Evolutionary conservation across 2,113 vertebrate genomes (phyloP).

Genomic region (Megaceryle torquata): DNA sequence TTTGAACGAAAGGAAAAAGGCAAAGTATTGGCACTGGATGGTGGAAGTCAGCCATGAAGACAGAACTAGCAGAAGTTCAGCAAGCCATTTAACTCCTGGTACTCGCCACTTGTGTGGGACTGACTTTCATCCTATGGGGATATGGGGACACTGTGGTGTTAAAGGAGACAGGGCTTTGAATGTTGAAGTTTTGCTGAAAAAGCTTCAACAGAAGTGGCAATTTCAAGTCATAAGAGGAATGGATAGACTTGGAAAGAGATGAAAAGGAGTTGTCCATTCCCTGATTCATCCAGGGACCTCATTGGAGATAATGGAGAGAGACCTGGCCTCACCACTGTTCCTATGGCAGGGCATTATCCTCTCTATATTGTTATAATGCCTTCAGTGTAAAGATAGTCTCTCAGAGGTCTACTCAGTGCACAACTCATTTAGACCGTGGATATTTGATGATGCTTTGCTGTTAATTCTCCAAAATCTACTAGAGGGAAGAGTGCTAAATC

Average conservation of each 20-base stretch:
- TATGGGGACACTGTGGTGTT: background rate
- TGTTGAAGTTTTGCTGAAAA: background rate
- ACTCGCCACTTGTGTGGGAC: background rate
- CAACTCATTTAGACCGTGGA: background rate
- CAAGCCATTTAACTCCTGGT: background rate
- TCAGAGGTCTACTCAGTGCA: background rate
- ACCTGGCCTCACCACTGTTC: background rate
- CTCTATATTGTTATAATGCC: background rate
- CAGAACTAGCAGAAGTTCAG: background rate
- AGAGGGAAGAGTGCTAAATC: background rate
- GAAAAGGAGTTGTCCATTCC: background rate
- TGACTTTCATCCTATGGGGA: background rate
- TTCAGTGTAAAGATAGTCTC: background rate
- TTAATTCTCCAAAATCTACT: background rate
- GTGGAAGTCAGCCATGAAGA: background rate
- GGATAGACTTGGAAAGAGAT: background rate
- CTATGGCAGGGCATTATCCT: background rate
- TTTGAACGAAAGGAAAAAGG: slow-evolving; percentile 5
- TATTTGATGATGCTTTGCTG: background rate
- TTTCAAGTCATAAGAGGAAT: background rate
- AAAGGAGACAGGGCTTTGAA: background rate
- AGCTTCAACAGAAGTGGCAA: background rate
- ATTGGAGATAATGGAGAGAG: background rate
- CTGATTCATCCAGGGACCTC: background rate
- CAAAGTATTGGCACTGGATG: background rate